Evolutionary conservation across 2,888 invertebrate species (phyloP).

Genomic region (Aproaerema taeniolella): DNA sequence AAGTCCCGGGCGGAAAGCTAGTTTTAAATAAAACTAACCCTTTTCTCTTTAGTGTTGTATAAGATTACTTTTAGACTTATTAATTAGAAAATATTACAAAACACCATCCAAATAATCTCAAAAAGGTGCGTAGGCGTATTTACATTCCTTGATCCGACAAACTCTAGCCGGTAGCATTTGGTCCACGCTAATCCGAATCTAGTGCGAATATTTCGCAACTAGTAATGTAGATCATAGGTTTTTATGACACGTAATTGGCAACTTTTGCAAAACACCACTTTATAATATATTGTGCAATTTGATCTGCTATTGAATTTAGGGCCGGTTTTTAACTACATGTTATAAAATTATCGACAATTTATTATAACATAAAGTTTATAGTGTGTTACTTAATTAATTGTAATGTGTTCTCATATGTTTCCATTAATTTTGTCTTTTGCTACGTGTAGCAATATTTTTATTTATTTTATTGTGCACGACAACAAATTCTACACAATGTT

Average conservation of each 20-base stretch:
- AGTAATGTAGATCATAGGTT: constrained; percentile 11
- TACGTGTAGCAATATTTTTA: too few relatives aligned
- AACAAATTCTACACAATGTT: too few relatives aligned
- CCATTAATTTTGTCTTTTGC: too few relatives aligned
- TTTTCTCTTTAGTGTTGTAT: neutral
- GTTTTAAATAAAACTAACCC: neutral
- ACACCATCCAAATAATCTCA: neutral
- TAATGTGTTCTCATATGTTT: too few relatives aligned
- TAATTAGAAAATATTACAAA: neutral
- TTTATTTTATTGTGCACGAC: too few relatives aligned
- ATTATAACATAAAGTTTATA: too few relatives aligned
- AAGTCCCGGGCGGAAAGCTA: too few relatives aligned
- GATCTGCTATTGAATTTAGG: too few relatives aligned
- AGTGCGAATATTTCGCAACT: constrained; percentile 7
- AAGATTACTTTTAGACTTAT: neutral
- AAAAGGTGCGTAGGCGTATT: neutral
- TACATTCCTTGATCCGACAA: neutral
- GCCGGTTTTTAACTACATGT: too few relatives aligned
- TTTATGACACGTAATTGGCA: constrained; percentile 13
- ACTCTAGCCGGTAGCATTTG: too few relatives aligned
- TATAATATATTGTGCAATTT: neutral
- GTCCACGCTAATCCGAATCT: neutral
- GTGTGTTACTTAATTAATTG: too few relatives aligned
- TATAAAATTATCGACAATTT: too few relatives aligned
- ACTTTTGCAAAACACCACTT: constrained; percentile 1